phyloP scores from a whole-genome alignment of 2,797 vertebrate genomes.

The Parauchenoglanis punctatus region DNA sequence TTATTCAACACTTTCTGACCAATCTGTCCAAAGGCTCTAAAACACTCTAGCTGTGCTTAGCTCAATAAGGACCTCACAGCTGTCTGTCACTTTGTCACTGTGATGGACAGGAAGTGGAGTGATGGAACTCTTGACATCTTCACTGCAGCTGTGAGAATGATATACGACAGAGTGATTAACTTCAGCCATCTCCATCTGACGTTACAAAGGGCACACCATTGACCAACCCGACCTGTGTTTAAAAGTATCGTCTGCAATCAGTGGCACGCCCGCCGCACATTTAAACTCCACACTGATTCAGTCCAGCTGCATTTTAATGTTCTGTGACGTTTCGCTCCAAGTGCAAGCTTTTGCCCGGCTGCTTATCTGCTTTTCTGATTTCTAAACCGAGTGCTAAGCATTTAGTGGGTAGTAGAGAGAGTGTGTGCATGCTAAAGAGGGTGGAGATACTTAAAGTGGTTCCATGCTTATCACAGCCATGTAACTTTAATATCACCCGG shows the following conservation, averaged over 20 bases:
- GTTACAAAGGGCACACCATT: background rate
- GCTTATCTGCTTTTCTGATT: slow-evolving; percentile 48
- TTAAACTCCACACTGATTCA: background rate
- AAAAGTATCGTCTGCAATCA: background rate
- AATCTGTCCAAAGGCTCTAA: slow-evolving; percentile 16
- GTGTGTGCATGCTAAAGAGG: slow-evolving; percentile 30
- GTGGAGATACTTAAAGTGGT: slow-evolving; percentile 47
- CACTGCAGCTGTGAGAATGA: slow-evolving; percentile 28
- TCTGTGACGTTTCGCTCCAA: background rate
- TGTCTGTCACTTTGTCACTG: slow-evolving; percentile 49
- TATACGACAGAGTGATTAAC: slow-evolving; percentile 51
- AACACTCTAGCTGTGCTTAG: slow-evolving; percentile 44
- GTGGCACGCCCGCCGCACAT: too few relatives aligned
- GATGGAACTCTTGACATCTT: slow-evolving; percentile 27
- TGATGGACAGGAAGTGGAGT: slow-evolving; percentile 31
- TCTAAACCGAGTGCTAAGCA: slow-evolving; percentile 58
- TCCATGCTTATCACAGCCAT: slow-evolving; percentile 45
- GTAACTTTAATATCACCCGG: slow-evolving; percentile 39
- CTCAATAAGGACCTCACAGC: slow-evolving; percentile 57
- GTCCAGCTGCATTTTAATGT: slow-evolving; percentile 5
- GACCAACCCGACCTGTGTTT: background rate
- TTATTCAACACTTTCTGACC: slow-evolving; percentile 5
- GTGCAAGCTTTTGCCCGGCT: slow-evolving; percentile 47
- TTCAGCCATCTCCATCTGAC: slow-evolving; percentile 25
- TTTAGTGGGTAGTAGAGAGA: slow-evolving; percentile 56